phyloP scores from a whole-genome alignment of 2,888 invertebrate species.

The Kryphioiulus occultus region DNA sequence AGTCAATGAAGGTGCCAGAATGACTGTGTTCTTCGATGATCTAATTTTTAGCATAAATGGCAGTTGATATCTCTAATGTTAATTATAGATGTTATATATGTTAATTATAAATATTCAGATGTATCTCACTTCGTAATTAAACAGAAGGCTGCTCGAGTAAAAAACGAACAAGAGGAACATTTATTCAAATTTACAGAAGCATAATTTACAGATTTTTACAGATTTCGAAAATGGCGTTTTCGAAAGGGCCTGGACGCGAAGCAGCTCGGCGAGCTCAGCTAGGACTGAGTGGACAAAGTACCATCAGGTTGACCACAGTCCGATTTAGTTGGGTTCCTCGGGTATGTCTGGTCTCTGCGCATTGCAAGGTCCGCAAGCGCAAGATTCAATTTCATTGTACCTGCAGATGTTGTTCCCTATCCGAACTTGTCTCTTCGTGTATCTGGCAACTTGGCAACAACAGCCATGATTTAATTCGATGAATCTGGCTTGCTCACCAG shows the following conservation, averaged over 20 bases:
- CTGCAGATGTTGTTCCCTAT: constrained; percentile 39
- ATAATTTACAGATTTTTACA: constrained; percentile 45
- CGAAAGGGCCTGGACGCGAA: not conserved
- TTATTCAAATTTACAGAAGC: constrained; percentile 39
- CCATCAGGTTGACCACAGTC: not conserved
- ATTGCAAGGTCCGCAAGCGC: constrained; percentile 34
- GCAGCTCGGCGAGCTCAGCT: not conserved
- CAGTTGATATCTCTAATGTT: no score
- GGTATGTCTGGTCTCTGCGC: not conserved
- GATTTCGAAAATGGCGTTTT: not conserved
- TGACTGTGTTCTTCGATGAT: no score
- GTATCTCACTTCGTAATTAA: not conserved
- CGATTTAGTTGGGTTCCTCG: not conserved
- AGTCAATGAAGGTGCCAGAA: no score
- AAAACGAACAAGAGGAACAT: constrained; percentile 37
- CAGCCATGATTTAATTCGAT: constrained; percentile 42
- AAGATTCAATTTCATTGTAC: constrained; percentile 48
- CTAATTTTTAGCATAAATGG: no score
- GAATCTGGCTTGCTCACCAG: constrained; percentile 42
- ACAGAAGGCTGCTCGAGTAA: not conserved
- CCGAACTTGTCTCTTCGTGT: constrained; percentile 28
- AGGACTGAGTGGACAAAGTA: not conserved
- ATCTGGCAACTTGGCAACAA: constrained; percentile 41
- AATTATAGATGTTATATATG: no score
- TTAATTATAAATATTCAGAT: no score